Evolutionary conservation across 2,797 vertebrate species (phyloP), one percentile per base, ranked within the genome.

Genomic region (Meriones psammophilus): DNA sequence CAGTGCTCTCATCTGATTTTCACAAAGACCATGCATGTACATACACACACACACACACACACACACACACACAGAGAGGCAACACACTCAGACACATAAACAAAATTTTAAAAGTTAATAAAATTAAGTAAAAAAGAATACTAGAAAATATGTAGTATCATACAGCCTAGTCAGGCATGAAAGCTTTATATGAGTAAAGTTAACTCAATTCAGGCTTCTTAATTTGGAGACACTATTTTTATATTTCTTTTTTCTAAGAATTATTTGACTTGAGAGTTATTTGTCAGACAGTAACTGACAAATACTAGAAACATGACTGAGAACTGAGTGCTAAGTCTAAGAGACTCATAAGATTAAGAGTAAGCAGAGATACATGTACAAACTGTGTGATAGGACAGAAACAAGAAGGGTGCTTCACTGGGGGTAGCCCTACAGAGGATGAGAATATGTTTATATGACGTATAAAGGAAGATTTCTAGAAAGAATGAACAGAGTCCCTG

Each of bases 271-370:
- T 86, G 76, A 89, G 54, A n/a, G 15, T 60, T 92, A 39, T 26
- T 74, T 92, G 79, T 60, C 81, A 24, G 42, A 4, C 36, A 71
- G 60, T 62, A 7, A 30, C 56, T 71, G 62, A 92, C 39, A 95
- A 56, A 77, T 62, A 46, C 71, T 76, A 46, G 71, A 89, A 33
- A 17, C 4, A 46, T 87, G 42, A 30, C 7, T 36, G 68, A 92
- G 42, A 83, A 46, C 42, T 56, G 8, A 6, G 10, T 39, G 56
- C 39, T 26, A 6, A 24, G 86, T 79, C 76, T 69, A 68, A 36
- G 30, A 0, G 14, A 80, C 77, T 89, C 71, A 39, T 5, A 28
- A 79, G 54, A 71, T 26, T 54, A 77, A 17, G 22, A 30, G 1
- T 80, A n/a, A 46, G 22, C 15, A 64, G 89, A 74, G 95, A 87